These are phyloP conservation scores for Beris morrisii DNA, from an alignment of 2,888 invertebrate species.

Conservation along the genomic window DNA sequence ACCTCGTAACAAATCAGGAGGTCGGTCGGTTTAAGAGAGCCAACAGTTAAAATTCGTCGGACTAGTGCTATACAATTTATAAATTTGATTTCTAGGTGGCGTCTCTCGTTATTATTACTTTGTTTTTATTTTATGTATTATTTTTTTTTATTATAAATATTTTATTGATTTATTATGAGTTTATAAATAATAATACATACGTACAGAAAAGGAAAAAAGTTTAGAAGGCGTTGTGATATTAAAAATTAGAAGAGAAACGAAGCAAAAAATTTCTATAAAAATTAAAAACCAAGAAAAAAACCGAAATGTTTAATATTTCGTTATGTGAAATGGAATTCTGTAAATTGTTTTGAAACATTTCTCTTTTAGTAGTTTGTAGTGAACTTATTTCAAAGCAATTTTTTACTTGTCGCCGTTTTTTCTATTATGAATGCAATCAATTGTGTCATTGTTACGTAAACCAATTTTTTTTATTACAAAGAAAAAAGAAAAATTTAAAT, in stretches of 20 bases:
- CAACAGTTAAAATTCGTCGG: too few relatives aligned
- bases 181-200: conserved; percentile 42
- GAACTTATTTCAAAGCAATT: conserved; percentile 9
- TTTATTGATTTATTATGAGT: conserved; percentile 44
- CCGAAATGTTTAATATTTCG: conserved; percentile 25
- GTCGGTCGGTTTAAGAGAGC: too few relatives aligned
- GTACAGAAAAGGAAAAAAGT: conserved; percentile 34
- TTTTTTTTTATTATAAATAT: conserved; percentile 37
- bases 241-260: conserved; percentile 43
- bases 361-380: neutral
- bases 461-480: neutral
- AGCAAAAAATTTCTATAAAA: conserved; percentile 41
- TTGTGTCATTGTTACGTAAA: conserved; percentile 9
- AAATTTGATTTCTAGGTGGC: too few relatives aligned
- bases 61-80: too few relatives aligned
- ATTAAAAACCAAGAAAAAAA: conserved; percentile 41
- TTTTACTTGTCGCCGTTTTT: conserved; percentile 24
- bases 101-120: too few relatives aligned
- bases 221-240: conserved; percentile 56
- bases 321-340: neutral
- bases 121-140: conserved; percentile 10
- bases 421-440: conserved; percentile 9
- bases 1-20: too few relatives aligned
- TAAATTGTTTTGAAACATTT: conserved; percentile 4
- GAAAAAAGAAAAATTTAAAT: conserved; percentile 9